Evolutionary conservation across 2,888 invertebrate species (phyloP), one percentile per base, ranked within the genome.

Genomic region (Hymenopus coronatus): DNA sequence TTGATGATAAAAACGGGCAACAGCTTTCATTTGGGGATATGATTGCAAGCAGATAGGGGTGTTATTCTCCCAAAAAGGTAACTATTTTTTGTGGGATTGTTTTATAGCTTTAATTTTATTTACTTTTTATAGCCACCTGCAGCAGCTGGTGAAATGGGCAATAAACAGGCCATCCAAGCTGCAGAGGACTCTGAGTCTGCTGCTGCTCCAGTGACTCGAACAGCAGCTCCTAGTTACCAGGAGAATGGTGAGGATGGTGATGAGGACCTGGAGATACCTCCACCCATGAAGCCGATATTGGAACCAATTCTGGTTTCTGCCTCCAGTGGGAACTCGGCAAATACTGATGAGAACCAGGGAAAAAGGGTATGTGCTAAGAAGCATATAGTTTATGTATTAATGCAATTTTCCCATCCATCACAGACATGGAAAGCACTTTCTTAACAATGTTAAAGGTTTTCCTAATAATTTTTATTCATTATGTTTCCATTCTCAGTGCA

Each of bases 251-350:
- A 97, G 92, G 97, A 97, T 92, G 95, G 94, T 25, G 97, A 97
- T 92, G 95, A 94, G 28, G 96, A 96, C 70, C 95, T 98, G 25
- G 98, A 98, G 82, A 94, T 98, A 91, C 99, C 98, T 88, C 98
- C 99, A 81, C 98, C 98, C 2, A 98, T 98, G 99, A 97, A 98
- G 92, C 98, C 98, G n/a, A 97, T 98, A 91, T 97, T 97, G 93
- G 98, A 97, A 92, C 94, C 94, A 70, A 93, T 94, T 88, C 93
- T 94, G 88, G 93, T 94, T 89, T 91, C 93, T 90, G 93, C 92
- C 20, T 92, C 93, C 20, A n/a, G 40, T 25, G 84, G 84, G n/a
- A 25, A 54, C 15, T 83, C 89, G 0, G 91, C 92, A 3, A 91
- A 92, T 84, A 95, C 91, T 94, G 95, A 92, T 33, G 93, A 94